Conservation (phyloP, 2,113 vertebrate genomes). For the Setophaga coronata region DNA sequence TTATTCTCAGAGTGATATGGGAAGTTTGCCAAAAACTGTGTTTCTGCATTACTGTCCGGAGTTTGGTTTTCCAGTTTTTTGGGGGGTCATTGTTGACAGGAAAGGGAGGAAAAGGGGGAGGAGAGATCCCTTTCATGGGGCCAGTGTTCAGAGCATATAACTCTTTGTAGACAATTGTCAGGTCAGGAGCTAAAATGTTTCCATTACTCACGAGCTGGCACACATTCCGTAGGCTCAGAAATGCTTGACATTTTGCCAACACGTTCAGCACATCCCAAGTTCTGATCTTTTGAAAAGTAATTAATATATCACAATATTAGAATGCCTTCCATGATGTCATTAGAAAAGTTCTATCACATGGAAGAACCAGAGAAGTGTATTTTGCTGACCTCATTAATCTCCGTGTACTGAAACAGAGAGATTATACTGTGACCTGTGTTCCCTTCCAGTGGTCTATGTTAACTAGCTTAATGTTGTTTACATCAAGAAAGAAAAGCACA, state of each 20-base stretch:
- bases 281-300: slow-evolving; percentile 56
- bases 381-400: slow-evolving; percentile 68
- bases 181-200: slow-evolving; percentile 58
- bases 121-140: neutral
- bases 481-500: slow-evolving; percentile 37
- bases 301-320: slow-evolving; percentile 70
- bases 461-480: slow-evolving; percentile 70
- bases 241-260: slow-evolving; percentile 63
- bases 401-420: slow-evolving; percentile 52
- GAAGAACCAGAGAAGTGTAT: slow-evolving; percentile 32
- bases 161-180: slow-evolving; percentile 56
- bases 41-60: neutral
- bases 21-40: neutral
- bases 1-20: neutral
- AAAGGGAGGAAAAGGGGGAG: neutral
- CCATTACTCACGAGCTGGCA: slow-evolving; percentile 52
- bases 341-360: slow-evolving; percentile 44
- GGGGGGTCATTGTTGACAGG: neutral
- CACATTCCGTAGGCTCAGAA: slow-evolving; percentile 28
- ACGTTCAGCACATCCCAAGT: slow-evolving; percentile 14
- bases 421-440: slow-evolving; percentile 57
- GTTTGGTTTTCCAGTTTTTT: neutral
- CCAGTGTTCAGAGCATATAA: slow-evolving; percentile 3
- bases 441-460: slow-evolving; percentile 57
- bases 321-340: slow-evolving; percentile 67